Base-by-base conservation (phyloP, 1,140 invertebrate species). In the Phocides pigmalion region DNA sequence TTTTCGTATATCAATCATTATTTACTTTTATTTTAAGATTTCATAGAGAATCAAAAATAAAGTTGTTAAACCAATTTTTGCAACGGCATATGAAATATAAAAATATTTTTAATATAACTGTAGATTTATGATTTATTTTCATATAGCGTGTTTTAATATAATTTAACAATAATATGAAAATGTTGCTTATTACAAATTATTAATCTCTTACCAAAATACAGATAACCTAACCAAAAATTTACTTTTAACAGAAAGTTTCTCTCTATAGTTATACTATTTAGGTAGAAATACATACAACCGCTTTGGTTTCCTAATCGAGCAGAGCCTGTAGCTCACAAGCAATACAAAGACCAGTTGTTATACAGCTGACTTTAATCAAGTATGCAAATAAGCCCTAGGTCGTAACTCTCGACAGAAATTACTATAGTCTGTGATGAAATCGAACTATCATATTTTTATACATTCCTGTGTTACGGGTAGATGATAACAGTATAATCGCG, bases 391-490 rank as follows among this genome's bases (percentile, higher is more conserved):
- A 37, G 19, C 16, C 9, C 25, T 47, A 47, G 46, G 25, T 49
- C 4, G 11, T 50, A 50, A 50, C 50, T 35, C 35, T 62, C 64
- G 15, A 72, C 70, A 81, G 77, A 79, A 77, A 76, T 58, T 49
- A 66, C 56, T 67, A 76, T 76, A 72, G 66, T 77, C 81, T 89
- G 83, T 89, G 84, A 86, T 88, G 81, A 35, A 74, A 75, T 70
- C 70, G 70, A 79, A 78, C 76, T 78, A 79, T 76, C 79, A 83
- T 87, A 88, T 90, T 88, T 88, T 87, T 88, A 64, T 87, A 90
- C 87, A 90, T 90, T 90, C 87, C 85, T 88, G 74, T 71, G 68
- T 72, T 87, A 88, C 87, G 87, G 87, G 85, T 90, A 82, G 68
- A 62, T 62, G 56, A 35, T 68, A 49, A 53, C 41, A 41, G 58